phyloP scores from a whole-genome alignment of 2,113 vertebrate species.

The Phalacrocorax carbo region DNA sequence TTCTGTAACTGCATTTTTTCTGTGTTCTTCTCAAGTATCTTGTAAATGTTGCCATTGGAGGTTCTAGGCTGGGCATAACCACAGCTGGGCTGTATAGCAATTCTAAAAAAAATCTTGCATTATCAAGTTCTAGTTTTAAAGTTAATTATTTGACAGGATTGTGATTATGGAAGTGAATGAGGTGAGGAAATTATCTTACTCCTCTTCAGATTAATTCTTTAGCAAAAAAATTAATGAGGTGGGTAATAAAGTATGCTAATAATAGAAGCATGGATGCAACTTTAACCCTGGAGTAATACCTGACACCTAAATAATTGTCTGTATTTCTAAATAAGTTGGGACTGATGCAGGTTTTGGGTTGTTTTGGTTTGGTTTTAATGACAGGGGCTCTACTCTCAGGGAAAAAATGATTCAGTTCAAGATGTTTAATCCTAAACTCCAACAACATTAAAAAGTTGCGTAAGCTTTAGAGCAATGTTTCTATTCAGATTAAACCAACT shows the following conservation, averaged over 20 bases:
- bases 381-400: not conserved
- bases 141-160: not conserved
- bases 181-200: not conserved
- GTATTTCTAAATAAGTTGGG: not conserved
- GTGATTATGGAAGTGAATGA: not conserved
- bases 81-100: not conserved
- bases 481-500: not conserved
- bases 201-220: not conserved
- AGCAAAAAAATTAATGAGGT: not conserved
- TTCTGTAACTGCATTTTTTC: not conserved
- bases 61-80: not conserved
- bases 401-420: not conserved
- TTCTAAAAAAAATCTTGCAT: not conserved
- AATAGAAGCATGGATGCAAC: not conserved
- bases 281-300: not conserved
- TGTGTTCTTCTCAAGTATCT: not conserved
- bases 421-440: not conserved
- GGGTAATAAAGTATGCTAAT: not conserved
- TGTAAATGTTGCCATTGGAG: not conserved
- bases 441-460: not conserved
- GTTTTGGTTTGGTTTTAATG: not conserved
- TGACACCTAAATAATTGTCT: not conserved
- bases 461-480: not conserved
- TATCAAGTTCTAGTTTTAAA: not conserved
- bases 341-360: rapidly evolving